Conservation (phyloP, 2,888 invertebrate species). For the Elmis aenea region DNA sequence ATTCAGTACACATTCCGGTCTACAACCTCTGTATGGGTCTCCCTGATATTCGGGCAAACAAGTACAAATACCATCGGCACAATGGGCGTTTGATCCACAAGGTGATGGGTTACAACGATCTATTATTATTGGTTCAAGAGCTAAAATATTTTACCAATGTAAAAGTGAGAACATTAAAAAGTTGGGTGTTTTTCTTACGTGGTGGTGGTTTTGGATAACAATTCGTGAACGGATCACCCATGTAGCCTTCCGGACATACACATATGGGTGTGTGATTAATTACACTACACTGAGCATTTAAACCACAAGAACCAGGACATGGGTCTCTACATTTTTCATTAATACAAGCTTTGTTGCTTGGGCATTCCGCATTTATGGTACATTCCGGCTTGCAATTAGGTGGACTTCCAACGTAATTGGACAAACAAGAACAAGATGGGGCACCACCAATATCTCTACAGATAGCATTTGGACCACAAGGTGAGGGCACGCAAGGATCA, state of each 20-base stretch:
- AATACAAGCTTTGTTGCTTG: constrained; percentile 64
- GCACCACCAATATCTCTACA: constrained; percentile 52
- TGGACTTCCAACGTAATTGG: constrained; percentile 58
- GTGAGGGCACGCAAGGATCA: constrained; percentile 63
- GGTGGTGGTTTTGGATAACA: constrained; percentile 46
- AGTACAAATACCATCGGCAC: constrained; percentile 66
- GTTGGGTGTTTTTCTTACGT: too few species aligned
- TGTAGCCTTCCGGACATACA: constrained; percentile 55
- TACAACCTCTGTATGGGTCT: constrained; percentile 67
- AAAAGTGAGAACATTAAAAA: too few species aligned
- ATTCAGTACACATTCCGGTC: constrained; percentile 69
- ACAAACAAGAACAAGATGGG: constrained; percentile 58
- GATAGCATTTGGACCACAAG: constrained; percentile 64
- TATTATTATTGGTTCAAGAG: constrained; percentile 33
- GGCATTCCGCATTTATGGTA: constrained; percentile 65
- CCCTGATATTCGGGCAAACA: constrained; percentile 72
- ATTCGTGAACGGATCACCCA: constrained; percentile 61
- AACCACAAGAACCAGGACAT: constrained; percentile 71
- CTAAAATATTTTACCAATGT: constrained; percentile 31
- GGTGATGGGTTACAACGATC: constrained; percentile 62
- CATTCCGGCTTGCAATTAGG: constrained; percentile 74
- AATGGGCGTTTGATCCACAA: constrained; percentile 72
- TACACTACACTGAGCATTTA: constrained; percentile 65
- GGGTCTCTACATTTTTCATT: constrained; percentile 72
- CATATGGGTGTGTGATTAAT: constrained; percentile 67